Evolutionary conservation across 2,113 vertebrate species (phyloP).

Genomic region (Himantopus leucocephalus): DNA sequence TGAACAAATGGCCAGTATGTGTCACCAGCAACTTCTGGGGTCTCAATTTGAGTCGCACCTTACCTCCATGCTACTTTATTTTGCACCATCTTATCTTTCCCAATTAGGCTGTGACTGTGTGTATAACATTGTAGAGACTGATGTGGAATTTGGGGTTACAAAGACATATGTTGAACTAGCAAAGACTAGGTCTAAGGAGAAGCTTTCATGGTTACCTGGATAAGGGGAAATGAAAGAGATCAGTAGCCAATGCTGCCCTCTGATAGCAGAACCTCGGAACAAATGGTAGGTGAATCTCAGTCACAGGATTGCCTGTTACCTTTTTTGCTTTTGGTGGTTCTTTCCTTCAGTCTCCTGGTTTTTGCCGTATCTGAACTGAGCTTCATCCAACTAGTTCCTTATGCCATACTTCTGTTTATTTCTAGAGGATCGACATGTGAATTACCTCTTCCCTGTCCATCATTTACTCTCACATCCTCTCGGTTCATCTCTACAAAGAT

Average conservation of each 20-base stretch:
- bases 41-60: background rate
- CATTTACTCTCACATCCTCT: background rate
- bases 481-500: background rate
- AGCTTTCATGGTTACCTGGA: background rate
- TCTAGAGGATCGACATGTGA: background rate
- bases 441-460: background rate
- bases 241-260: background rate
- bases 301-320: background rate
- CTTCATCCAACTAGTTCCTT: background rate
- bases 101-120: background rate
- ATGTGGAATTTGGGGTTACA: background rate
- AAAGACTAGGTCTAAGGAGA: background rate
- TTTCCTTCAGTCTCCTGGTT: background rate
- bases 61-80: background rate
- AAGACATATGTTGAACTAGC: background rate
- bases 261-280: background rate
- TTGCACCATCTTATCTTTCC: background rate
- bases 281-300: background rate
- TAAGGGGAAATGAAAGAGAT: background rate
- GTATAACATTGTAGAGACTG: background rate
- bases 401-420: background rate
- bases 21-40: background rate
- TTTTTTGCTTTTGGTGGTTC: background rate
- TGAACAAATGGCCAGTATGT: background rate
- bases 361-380: background rate